Percentiles rank a stretch among this genome's conserved stretches.
phyloP scores from a whole-genome alignment of 2,113 vertebrate genomes.

The Garra rufa region DNA sequence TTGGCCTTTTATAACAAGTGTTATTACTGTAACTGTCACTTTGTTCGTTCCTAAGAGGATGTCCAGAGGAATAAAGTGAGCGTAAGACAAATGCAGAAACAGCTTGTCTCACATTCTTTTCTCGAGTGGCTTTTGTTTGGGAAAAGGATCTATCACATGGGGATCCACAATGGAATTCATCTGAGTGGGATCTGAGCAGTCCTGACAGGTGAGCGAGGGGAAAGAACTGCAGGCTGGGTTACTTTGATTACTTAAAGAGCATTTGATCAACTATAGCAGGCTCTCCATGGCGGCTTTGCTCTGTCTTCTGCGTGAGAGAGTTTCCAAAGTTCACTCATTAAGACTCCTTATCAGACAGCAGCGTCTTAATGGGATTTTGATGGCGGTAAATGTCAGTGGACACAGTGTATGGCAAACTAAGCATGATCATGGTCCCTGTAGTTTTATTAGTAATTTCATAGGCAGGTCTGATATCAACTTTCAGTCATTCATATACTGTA shows the following conservation, averaged over 20 bases:
- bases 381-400: constrained; percentile 54
- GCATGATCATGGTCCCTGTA: neutral
- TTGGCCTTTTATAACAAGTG: constrained; percentile 12
- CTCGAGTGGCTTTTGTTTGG: constrained; percentile 57
- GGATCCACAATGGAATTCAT: constrained; percentile 64
- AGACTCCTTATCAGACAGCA: constrained; percentile 48
- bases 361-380: constrained; percentile 50
- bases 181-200: constrained; percentile 59
- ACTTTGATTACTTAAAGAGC: constrained; percentile 60
- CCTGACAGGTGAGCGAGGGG: constrained; percentile 57
- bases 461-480: neutral
- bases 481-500: neutral
- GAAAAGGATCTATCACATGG: constrained; percentile 41
- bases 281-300: constrained; percentile 7
- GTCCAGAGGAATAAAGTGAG: constrained; percentile 21
- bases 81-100: constrained; percentile 9
- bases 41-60: constrained; percentile 30
- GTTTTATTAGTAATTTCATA: constrained; percentile 10
- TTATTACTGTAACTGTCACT: constrained; percentile 43
- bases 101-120: constrained; percentile 59
- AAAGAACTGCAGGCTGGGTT: constrained; percentile 18
- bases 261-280: constrained; percentile 60
- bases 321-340: constrained; percentile 54
- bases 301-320: constrained; percentile 46
- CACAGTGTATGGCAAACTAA: constrained; percentile 38